Conservation (phyloP, 2,797 vertebrate genomes). For the Allobates femoralis region DNA sequence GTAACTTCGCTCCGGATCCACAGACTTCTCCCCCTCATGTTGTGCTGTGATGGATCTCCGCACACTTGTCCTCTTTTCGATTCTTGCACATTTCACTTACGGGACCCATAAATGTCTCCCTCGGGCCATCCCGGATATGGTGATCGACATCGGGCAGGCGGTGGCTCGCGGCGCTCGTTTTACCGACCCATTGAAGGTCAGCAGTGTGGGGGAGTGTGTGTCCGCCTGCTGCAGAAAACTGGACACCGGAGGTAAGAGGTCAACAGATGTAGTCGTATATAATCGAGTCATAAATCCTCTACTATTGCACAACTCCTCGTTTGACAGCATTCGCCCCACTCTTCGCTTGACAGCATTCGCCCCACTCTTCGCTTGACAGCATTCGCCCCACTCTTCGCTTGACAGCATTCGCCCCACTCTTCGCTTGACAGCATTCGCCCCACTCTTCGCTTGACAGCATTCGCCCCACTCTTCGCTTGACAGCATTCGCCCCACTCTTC, state of each 20-base stretch:
- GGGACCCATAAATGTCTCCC: slow-evolving; percentile 64
- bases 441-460: too few species aligned
- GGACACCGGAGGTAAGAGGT: slow-evolving; percentile 69
- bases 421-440: too few species aligned
- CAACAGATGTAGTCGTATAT: neutral
- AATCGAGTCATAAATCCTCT: too few species aligned
- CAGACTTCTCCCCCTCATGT: neutral
- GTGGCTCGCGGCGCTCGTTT: slow-evolving; percentile 71
- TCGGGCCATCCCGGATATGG: slow-evolving; percentile 64
- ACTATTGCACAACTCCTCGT: too few species aligned
- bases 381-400: too few species aligned
- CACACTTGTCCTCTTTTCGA: neutral
- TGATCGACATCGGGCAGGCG: slow-evolving; percentile 70
- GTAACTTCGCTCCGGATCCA: neutral
- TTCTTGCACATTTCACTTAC: slow-evolving; percentile 61
- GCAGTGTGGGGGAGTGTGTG: slow-evolving; percentile 64
- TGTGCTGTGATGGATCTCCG: slow-evolving; percentile 66
- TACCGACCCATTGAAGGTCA: slow-evolving; percentile 65
- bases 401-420: too few species aligned
- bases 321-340: too few species aligned
- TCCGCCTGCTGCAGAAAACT: slow-evolving; percentile 70
- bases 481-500: too few species aligned
- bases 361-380: too few species aligned
- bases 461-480: too few species aligned
- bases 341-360: too few species aligned